Conservation (phyloP, 2,797 vertebrate species). For the Synaphobranchus kaupii region DNA sequence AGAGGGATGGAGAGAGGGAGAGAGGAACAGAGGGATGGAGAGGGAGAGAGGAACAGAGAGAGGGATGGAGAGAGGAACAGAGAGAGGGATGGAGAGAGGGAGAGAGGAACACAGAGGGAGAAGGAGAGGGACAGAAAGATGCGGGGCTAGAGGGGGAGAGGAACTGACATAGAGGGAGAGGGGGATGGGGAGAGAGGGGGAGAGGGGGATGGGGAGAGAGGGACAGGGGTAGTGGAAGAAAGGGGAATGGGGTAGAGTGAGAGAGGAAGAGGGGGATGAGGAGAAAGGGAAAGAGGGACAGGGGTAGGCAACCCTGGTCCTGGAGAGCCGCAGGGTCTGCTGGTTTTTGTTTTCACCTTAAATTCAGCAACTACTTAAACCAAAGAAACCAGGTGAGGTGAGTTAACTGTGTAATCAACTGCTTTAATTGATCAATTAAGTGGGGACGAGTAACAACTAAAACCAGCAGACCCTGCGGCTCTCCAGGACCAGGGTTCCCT, state of each 20-base stretch:
- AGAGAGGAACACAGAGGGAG: background rate
- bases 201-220: conserved; percentile 13
- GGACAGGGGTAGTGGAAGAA: background rate
- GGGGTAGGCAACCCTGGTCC: no score
- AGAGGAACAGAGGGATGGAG: background rate
- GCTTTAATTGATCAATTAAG: no score
- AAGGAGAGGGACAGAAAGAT: background rate
- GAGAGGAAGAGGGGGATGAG: background rate
- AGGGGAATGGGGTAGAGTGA: background rate
- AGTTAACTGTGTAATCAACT: no score
- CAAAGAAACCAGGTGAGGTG: no score
- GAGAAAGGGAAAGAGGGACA: background rate
- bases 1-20: background rate
- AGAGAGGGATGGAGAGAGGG: conserved; percentile 13
- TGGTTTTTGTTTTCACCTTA: no score
- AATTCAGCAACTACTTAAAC: no score
- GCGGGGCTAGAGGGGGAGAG: background rate
- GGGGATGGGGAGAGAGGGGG: background rate
- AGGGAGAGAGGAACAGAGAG: background rate
- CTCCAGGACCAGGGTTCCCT: no score
- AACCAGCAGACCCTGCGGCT: no score
- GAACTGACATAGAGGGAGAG: background rate
- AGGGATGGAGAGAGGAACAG: background rate
- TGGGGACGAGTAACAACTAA: no score
- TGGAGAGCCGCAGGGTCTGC: no score